Evolutionary conservation across 37 sponge, comb jelly and placozoan genomes (phyloP).

Genomic region (Mnemiopsis leidyi): DNA sequence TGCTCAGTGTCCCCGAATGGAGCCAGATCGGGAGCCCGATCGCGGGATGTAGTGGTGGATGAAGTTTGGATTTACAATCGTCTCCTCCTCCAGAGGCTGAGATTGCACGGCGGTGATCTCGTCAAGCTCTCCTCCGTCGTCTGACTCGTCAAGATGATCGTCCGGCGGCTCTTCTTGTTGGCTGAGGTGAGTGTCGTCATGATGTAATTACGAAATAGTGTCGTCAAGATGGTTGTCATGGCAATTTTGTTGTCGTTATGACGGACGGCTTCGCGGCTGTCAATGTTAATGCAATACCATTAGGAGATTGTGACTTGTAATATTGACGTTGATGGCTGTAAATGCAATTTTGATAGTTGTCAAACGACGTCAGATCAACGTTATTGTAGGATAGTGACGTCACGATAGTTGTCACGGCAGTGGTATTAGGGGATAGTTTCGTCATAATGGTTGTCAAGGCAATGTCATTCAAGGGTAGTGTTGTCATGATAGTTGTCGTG

Average conservation of each 20-base stretch:
- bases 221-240: not conserved
- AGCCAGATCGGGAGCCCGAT: not conserved
- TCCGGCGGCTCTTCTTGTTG: conserved; percentile 8
- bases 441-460: too few relatives aligned
- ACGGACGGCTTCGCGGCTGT: too few relatives aligned
- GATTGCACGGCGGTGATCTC: conserved; percentile 60
- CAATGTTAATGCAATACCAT: too few relatives aligned
- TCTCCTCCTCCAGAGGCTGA: conserved; percentile 62
- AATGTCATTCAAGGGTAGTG: too few relatives aligned
- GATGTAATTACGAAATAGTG: not conserved
- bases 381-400: too few relatives aligned
- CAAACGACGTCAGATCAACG: too few relatives aligned
- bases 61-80: conserved; percentile 60
- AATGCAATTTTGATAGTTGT: too few relatives aligned
- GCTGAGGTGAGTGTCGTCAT: not conserved
- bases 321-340: too few relatives aligned
- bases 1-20: not conserved
- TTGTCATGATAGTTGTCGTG: too few relatives aligned
- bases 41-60: conserved; percentile 50
- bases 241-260: not conserved
- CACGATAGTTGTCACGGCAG: too few relatives aligned
- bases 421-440: too few relatives aligned
- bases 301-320: too few relatives aligned
- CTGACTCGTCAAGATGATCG: not conserved
- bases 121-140: conserved; percentile 34